Evolutionary conservation across 2,113 vertebrate genomes (phyloP).

Genomic region (Rousettus leschenaultii): DNA sequence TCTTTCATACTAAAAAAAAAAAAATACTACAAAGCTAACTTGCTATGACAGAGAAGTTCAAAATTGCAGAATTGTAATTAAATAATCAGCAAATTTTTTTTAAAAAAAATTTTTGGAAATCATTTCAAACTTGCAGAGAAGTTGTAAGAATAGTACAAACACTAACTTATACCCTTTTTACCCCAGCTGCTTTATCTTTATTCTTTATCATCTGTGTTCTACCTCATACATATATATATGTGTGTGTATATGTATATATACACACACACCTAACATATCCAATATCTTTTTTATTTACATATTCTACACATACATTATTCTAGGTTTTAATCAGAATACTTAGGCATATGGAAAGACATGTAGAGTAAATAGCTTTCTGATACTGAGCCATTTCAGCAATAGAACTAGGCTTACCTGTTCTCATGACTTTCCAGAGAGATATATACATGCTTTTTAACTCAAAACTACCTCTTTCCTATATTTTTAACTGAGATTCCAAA

Average conservation of each 20-base stretch:
- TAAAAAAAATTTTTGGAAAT: neutral
- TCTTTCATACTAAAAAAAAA: neutral
- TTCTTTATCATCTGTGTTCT: neutral
- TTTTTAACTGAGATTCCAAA: constrained; percentile 1
- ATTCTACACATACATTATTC: neutral
- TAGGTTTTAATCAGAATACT: neutral
- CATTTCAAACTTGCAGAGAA: constrained; percentile 7
- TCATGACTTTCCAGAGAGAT: neutral
- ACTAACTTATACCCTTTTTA: neutral
- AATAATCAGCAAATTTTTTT: neutral
- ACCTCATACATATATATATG: neutral
- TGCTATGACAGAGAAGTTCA: constrained; percentile 8
- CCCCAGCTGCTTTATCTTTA: neutral
- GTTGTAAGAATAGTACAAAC: neutral
- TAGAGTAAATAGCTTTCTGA: neutral
- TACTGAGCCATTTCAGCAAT: neutral
- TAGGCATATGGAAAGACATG: neutral
- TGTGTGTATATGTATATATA: no score
- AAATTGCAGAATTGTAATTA: neutral
- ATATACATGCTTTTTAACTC: neutral
- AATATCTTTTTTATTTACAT: neutral
- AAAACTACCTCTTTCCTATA: neutral
- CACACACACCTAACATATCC: neutral
- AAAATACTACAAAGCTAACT: neutral
- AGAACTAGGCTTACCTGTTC: neutral